Conservation (phyloP, 2,888 invertebrate species). For the Eupithecia exiguata region DNA sequence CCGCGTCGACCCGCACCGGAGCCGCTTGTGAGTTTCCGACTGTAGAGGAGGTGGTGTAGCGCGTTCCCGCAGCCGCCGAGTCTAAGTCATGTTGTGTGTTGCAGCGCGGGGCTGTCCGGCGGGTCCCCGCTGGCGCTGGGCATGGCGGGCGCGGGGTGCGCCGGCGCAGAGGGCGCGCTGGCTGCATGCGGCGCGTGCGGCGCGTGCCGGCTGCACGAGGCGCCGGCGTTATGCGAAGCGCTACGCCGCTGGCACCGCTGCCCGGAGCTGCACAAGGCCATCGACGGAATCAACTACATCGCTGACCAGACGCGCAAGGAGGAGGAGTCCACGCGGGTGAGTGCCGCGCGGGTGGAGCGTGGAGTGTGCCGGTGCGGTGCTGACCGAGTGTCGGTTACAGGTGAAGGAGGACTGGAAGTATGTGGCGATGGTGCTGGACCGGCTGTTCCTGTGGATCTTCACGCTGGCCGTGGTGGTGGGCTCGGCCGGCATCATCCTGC, state of each 20-base stretch:
- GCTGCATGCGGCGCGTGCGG: conserved; percentile 53
- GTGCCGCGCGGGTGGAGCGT: conserved; percentile 48
- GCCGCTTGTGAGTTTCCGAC: conserved; percentile 70
- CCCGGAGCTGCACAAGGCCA: conserved; percentile 95
- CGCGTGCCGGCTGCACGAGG: conserved; percentile 55
- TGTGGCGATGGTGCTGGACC: conserved; percentile 98
- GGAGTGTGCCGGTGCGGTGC: background rate
- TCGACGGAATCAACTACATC: conserved; percentile 95
- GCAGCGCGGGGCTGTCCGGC: conserved; percentile 62
- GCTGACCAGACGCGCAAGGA: conserved; percentile 96
- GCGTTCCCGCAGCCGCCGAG: background rate
- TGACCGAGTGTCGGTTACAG: conserved; percentile 82
- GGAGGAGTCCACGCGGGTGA: conserved; percentile 95
- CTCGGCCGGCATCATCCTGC: conserved; percentile 96
- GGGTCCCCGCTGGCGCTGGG: conserved; percentile 34
- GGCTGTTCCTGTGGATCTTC: conserved; percentile 98
- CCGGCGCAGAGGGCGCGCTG: conserved; percentile 40
- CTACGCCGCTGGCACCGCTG: conserved; percentile 93
- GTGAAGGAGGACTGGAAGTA: conserved; percentile 99
- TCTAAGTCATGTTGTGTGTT: conserved; percentile 24
- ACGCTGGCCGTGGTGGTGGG: conserved; percentile 97
- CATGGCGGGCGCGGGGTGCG: conserved; percentile 19
- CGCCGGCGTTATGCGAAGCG: conserved; percentile 85
- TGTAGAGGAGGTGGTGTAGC: background rate
- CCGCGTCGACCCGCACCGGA: conserved; percentile 85